Percentiles rank a stretch among this genome's conserved stretches.
Evolutionary conservation across 2,113 vertebrate species (phyloP).

Genomic region (Daubentonia madagascariensis): DNA sequence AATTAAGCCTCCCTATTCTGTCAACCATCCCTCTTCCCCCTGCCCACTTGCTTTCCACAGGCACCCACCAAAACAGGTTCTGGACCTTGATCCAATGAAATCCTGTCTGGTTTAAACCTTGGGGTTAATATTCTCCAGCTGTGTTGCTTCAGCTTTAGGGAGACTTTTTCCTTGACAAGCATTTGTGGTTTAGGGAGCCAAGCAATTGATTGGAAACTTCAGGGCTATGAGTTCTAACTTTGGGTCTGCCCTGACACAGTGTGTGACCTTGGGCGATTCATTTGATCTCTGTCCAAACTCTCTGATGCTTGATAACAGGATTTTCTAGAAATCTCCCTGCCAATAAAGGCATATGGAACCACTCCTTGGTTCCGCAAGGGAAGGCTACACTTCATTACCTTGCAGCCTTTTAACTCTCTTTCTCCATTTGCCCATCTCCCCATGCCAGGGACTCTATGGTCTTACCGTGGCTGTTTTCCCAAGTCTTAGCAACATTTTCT

Average conservation of each 20-base stretch:
- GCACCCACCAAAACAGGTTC: slow-evolving; percentile 3
- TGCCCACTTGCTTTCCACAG: not conserved
- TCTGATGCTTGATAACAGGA: slow-evolving; percentile 74
- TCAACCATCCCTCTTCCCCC: not conserved
- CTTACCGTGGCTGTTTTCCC: not conserved
- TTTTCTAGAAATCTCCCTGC: slow-evolving; percentile 69
- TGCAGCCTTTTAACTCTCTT: slow-evolving; percentile 41
- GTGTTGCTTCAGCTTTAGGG: slow-evolving; percentile 52
- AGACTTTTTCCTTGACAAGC: slow-evolving; percentile 64
- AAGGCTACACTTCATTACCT: slow-evolving; percentile 62
- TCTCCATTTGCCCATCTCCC: slow-evolving; percentile 31
- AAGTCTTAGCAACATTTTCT: slow-evolving; percentile 32
- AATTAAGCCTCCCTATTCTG: not conserved
- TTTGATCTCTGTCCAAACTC: slow-evolving; percentile 76
- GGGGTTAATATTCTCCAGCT: slow-evolving; percentile 69
- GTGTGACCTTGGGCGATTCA: slow-evolving; percentile 74
- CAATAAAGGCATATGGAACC: slow-evolving; percentile 26
- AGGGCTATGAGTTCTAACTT: slow-evolving; percentile 74
- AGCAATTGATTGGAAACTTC: slow-evolving; percentile 71
- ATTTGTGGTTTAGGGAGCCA: slow-evolving; percentile 63
- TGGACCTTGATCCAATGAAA: slow-evolving; percentile 53
- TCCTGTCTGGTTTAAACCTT: slow-evolving; percentile 48
- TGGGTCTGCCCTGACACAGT: slow-evolving; percentile 56
- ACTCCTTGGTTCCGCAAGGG: slow-evolving; percentile 43
- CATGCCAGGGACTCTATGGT: not conserved